Base-by-base conservation (phyloP, 2,888 invertebrate genomes). In the Tethea ocularis region DNA sequence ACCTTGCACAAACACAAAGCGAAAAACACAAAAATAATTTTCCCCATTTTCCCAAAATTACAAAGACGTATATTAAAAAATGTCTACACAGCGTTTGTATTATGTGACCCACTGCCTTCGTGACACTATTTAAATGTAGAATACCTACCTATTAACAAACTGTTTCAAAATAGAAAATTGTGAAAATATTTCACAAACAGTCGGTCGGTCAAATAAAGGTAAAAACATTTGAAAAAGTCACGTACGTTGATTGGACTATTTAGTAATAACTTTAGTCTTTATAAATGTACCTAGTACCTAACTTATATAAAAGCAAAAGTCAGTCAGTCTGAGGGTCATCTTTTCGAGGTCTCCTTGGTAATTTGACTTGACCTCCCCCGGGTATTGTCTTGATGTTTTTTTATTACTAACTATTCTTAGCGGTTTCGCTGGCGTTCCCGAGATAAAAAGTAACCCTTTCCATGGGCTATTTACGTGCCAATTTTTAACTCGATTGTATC, bases 1-100 rank as follows among this genome's bases (percentile, higher is more conserved):
- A 78, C 77, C 75, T 73, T 57, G 51, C 66, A 63, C 26, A 78
- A 53, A 60, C 64, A 71, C 1, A 75, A 51, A 51, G 60, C 41
- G 23, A 63, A 63, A 60, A 54, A 46, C 56, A 52, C 15, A 17
- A 38, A 61, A 23, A 17, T 55, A 33, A 60, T 59, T 58, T 57
- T 46, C 51, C n/a, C 54, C 22, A 41, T 53, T 53, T 29, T 46
- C 7, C n/a, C 20, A 17, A 46, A 2, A 20, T 20, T 2, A 46
- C 17, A 7, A 17, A 41, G 46, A n/a, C 15, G 17, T 29, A 17
- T 8, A 29, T 20, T 24, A 20, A 29, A 29, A 29, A 6, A 3
- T 2, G 0, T 26, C 26, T 26, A 10, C 46, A 20, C 46, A 38
- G 38, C 46, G 33, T 46, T 17, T 1, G 0, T 3, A 26, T 3